These are phyloP conservation scores for Lates japonicus DNA, from an alignment of 2,797 vertebrate genomes.

Conservation along the genomic window DNA sequence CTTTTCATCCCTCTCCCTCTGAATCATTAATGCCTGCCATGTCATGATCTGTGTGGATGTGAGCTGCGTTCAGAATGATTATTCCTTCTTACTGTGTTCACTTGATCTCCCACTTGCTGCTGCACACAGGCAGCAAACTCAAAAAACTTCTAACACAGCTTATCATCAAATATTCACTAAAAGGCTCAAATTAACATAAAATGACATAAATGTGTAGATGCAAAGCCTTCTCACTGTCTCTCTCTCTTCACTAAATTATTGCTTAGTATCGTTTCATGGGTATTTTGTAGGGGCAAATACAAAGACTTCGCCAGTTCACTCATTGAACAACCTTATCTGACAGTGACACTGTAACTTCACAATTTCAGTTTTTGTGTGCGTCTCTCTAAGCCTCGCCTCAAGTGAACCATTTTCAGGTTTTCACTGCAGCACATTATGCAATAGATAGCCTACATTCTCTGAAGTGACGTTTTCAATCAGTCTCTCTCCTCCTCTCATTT, in stretches of 20 bases:
- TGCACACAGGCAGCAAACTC: slow-evolving; percentile 61
- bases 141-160: slow-evolving; percentile 68
- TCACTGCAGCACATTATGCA: slow-evolving; percentile 62
- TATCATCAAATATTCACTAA: slow-evolving; percentile 72
- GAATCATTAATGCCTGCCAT: slow-evolving; percentile 81
- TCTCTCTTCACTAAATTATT: slow-evolving; percentile 15
- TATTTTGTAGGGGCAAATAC: slow-evolving; percentile 38
- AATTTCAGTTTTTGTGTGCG: slow-evolving; percentile 21
- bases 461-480: slow-evolving; percentile 34
- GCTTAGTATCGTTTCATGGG: slow-evolving; percentile 30
- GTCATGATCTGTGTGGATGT: slow-evolving; percentile 83
- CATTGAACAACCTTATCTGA: slow-evolving; percentile 19
- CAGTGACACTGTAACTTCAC: slow-evolving; percentile 21
- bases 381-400: slow-evolving; percentile 23
- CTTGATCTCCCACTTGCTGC: slow-evolving; percentile 80
- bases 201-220: slow-evolving; percentile 51
- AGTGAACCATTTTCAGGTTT: slow-evolving; percentile 59
- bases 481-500: slow-evolving; percentile 2
- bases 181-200: slow-evolving; percentile 71
- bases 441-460: slow-evolving; percentile 52
- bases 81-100: slow-evolving; percentile 72
- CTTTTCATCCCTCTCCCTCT: slow-evolving; percentile 69
- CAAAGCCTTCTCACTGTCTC: not conserved
- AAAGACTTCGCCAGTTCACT: not conserved
- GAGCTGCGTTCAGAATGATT: slow-evolving; percentile 77